A percentile compares a stretch with the other conserved stretches of the same genome.
Conservation (phyloP, 2,113 vertebrate species). For the Silurus glanis region DNA sequence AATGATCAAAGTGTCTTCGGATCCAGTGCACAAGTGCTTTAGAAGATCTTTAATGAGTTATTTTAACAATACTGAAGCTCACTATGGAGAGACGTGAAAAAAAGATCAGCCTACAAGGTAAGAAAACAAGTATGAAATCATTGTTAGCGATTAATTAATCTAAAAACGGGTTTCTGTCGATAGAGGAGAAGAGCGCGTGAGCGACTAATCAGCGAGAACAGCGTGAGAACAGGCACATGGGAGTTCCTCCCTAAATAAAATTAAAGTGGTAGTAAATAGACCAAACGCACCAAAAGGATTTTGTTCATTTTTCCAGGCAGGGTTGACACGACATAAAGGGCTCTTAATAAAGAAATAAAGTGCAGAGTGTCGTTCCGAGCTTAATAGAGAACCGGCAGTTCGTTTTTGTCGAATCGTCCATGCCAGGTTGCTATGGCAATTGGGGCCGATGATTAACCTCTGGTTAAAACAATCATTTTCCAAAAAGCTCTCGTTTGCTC, state of each 20-base stretch:
- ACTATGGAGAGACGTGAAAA: not conserved
- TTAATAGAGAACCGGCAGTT: constrained; percentile 26
- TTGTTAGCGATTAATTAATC: not conserved
- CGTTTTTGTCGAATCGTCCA: not conserved
- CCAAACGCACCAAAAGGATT: not conserved
- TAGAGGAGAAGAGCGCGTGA: not conserved
- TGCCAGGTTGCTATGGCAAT: constrained; percentile 45
- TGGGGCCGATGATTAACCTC: constrained; percentile 30
- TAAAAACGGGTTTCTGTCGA: not conserved
- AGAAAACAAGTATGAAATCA: not conserved
- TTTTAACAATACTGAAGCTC: not conserved
- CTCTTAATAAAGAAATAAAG: constrained; percentile 20
- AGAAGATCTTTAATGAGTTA: not conserved
- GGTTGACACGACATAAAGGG: constrained; percentile 7
- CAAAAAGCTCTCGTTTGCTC: not conserved
- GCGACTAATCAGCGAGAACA: constrained; percentile 1
- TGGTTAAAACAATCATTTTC: constrained; percentile 34
- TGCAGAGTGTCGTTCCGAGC: not conserved
- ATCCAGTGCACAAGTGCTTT: not conserved
- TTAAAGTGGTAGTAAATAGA: not conserved
- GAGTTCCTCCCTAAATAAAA: not conserved
- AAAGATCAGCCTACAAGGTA: not conserved
- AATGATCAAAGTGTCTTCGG: not conserved
- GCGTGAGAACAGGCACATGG: not conserved
- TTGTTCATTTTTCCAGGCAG: constrained; percentile 2